These are phyloP conservation scores for Desmodus rotundus DNA, from an alignment of 2,113 vertebrate genomes.

Conservation along the genomic window DNA sequence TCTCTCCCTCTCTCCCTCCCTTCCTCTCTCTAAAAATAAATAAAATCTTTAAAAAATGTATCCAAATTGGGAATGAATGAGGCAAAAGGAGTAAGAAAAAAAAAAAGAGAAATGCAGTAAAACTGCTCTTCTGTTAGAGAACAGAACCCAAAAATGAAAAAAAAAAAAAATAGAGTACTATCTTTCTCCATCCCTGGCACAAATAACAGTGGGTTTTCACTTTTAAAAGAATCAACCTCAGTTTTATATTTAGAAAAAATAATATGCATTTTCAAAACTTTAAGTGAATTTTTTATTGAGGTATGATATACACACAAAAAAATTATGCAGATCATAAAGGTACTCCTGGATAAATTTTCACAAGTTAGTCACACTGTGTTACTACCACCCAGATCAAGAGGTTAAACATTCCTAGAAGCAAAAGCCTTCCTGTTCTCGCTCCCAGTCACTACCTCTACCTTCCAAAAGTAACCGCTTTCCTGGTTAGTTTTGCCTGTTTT, in stretches of 20 bases:
- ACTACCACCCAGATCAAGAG: background rate
- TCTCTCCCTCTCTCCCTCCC: no score
- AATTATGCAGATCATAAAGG: background rate
- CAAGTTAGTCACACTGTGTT: background rate
- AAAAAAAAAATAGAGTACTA: conserved; percentile 17
- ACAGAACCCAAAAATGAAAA: background rate
- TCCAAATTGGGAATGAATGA: background rate
- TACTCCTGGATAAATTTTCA: background rate
- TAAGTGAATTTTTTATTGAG: background rate
- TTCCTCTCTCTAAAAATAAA: no score
- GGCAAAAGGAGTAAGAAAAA: background rate
- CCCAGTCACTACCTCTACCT: background rate
- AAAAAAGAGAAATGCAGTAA: background rate
- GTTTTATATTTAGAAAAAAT: background rate
- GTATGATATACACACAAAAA: background rate
- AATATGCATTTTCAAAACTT: background rate
- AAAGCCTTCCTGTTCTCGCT: background rate
- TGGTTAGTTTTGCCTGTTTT: background rate
- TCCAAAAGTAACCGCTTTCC: background rate
- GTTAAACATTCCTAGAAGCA: background rate
- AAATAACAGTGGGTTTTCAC: background rate
- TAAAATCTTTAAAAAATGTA: background rate
- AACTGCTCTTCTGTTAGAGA: background rate
- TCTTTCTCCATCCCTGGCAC: background rate
- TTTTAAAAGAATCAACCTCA: conserved; percentile 5